Evolutionary conservation across 2,797 vertebrate genomes (phyloP), one percentile per base, ranked within the genome.

Genomic region (Halcyon badia): DNA sequence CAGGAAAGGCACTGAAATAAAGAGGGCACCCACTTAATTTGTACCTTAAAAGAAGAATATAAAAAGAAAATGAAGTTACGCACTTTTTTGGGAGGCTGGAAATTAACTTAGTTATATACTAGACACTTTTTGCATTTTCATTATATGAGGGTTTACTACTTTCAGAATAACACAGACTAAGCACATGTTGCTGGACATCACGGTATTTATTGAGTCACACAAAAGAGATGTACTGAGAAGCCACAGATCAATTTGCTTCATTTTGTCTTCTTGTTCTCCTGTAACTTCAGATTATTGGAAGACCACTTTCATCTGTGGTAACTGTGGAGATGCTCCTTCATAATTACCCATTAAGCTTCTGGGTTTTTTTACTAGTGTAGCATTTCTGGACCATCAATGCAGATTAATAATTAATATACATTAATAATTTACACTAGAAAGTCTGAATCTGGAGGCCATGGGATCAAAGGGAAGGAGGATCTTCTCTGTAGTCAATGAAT

Each of bases 391-490:
- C 86, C 33, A 28, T 57, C 15, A 5, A 3, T 44, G 10, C 11
- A 5, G 56, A 75, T 93, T 35, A 85, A 89, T 87, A 84, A 94
- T 89, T 90, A 65, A 84, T 46, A 17, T 39, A 5, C 19, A 44
- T 86, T 42, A 49, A 20, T 86, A 88, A 90, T 93, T 96, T 85
- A 90, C 41, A 28, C 30, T 19, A 15, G 20, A 6, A 42, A 68
- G 42, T 39, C 49, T 82, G 61, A 70, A 54, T 28, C 94, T 79
- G 83, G 41, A 91, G 70, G 68, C 46, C 33, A 15, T 49, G 48
- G 31, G 60, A 91, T 95, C 56, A 94, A 84, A 94, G 70, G 35
- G 24, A 89, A 76, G 54, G 75, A 73, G 9, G 35, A 52, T 69
- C 31, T 93, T 62, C 33, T 26, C 54, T 79, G 24, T 56, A 76